A percentile compares a stretch with the other conserved stretches of the same genome.
Evolutionary conservation across 2,797 vertebrate genomes (phyloP).

Genomic region (Rhinichthys osculus): DNA sequence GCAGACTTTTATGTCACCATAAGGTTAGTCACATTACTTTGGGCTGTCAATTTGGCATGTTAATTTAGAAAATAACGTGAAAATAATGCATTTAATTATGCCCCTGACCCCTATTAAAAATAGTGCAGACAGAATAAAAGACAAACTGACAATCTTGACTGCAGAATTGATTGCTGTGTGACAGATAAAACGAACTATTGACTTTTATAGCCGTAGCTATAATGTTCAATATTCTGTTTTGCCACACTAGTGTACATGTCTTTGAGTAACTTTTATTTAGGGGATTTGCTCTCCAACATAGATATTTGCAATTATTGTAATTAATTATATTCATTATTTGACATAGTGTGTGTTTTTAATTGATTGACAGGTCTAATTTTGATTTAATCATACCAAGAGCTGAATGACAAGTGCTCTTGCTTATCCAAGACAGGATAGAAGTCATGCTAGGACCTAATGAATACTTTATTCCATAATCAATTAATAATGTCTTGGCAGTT

Average conservation of each 20-base stretch:
- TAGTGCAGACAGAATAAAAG: background rate
- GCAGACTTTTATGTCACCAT: too few species aligned
- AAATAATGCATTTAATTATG: background rate
- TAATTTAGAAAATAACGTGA: background rate
- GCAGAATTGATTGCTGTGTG: background rate
- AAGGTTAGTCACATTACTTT: background rate
- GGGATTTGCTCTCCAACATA: background rate
- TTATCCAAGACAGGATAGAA: slow-evolving; percentile 61
- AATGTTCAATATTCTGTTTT: background rate
- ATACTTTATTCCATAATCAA: slow-evolving; percentile 75
- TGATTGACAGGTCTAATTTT: background rate
- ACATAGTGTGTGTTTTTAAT: background rate
- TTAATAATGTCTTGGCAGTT: slow-evolving; percentile 75
- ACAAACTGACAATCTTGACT: background rate
- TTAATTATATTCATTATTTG: background rate
- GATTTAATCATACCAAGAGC: background rate
- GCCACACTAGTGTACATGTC: background rate
- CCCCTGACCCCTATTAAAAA: background rate
- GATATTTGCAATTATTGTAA: background rate
- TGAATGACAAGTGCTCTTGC: background rate
- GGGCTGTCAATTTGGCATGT: background rate
- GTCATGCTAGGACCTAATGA: slow-evolving; percentile 74
- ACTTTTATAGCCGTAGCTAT: too few species aligned
- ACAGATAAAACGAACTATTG: background rate
- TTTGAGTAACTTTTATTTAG: background rate